Evolutionary conservation across 2,797 vertebrate genomes (phyloP), one percentile per base, ranked within the genome.

Genomic region (Spondyliosoma cantharus): DNA sequence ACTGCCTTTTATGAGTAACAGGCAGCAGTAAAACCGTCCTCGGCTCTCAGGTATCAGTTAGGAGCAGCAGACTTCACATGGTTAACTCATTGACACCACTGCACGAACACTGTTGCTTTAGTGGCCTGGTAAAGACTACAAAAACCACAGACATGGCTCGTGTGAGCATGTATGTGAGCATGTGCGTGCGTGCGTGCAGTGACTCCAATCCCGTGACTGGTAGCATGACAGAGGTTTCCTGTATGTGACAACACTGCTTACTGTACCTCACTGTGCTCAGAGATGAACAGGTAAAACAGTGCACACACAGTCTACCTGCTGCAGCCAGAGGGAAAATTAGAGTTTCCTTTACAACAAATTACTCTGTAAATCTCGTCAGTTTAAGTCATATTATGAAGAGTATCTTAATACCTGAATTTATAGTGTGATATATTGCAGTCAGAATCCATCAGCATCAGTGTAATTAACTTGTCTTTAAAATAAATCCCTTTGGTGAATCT

Each of bases 61-160:
- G 25, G 52, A 80, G 68, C 76, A 77, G 56, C 76, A 79, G 83
- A 88, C 82, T 59, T 80, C 22, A 77, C 82, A 82, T 83, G 75
- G 85, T 86, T 88, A 82, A 86, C 60, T 53, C 72, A 78, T 74
- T 76, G 79, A 82, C 77, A 82, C 82, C 60, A 45, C 81, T 76
- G 82, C 71, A 83, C 66, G 66, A 76, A 81, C 80, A 88, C 53
- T 45, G 74, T 46, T 71, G 70, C 74, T 74, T 81, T 79, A 82
- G 74, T 27, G 80, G 71, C 37, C 64, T 78, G 75, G 65, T 58
- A 71, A 72, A 57, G 64, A 46, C 66, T 58, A 56, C 48, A 22
- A 0, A 54, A 82, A 80, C 76, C 66, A 32, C 69, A 87, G 76
- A 69, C 64, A 84, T 60, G 74, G 22, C 58, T 74, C 48, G 43